Evolutionary conservation across 2,888 invertebrate species (phyloP), one percentile per base, ranked within the genome.

Genomic region (Agriopis marginaria): DNA sequence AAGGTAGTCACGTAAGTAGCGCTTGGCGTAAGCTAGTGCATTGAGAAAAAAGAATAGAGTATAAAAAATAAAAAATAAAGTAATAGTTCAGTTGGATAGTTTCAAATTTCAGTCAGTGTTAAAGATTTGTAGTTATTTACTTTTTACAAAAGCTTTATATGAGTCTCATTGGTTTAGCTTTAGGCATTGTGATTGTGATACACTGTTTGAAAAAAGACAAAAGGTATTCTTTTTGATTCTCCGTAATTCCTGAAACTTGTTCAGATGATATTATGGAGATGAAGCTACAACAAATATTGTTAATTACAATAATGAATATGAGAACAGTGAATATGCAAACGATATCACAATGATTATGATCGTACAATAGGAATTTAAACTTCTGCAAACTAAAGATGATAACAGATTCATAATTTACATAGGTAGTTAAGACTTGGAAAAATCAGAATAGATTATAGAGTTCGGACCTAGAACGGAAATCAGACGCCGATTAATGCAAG

Each of bases 401-500:
- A 58, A 45, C 32, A 58, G 58, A 58, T 45, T 10, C 7, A 12
- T 44, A 44, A 3, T 44, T n/a, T 32, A 32, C 32, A 32, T 32
- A n/a, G n/a, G n/a, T n/a, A 32, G 5, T 32, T 32, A 3, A 56
- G 44, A 56, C 9, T 56, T 14, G 17, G n/a, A 58, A 45, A 4
- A 42, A 51, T 63, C 58, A 63, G 50, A 70, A 61, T 62, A 65
- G 59, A 68, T 75, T 71, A 66, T 63, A 66, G 72, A 70, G 68
- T 69, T 76, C 74, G 74, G 63, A 58, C 72, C 66, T 53, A 63
- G 45, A 72, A 62, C 44, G 67, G 66, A 61, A 42, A 63, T 74
- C 61, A 69, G 75, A 76, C 76, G 76, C 76, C 75, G 75, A 76
- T 76, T 76, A 75, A 56, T 75, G 76, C 76, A 76, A 76, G 74